Evolutionary conservation across 2,113 vertebrate species (phyloP).

Genomic region (Bambusicola thoracicus): DNA sequence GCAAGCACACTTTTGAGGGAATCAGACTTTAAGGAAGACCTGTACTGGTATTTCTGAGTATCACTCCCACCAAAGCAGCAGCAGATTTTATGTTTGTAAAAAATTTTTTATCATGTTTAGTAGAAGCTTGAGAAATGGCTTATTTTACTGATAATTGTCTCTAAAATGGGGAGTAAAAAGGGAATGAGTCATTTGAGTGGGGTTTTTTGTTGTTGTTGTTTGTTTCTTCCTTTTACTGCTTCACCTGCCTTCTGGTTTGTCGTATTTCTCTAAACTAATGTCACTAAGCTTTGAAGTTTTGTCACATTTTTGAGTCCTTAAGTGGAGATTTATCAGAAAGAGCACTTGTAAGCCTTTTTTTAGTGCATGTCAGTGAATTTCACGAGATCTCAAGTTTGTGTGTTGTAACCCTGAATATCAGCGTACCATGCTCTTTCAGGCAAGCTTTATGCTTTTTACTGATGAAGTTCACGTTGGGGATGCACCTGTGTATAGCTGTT

Average conservation of each 20-base stretch:
- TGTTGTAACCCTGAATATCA: background rate
- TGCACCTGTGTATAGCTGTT: rapidly evolving
- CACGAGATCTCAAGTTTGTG: background rate
- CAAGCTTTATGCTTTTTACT: background rate
- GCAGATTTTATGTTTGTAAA: background rate
- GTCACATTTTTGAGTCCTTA: background rate
- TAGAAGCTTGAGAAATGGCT: background rate
- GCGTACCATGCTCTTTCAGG: background rate
- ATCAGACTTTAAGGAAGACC: background rate
- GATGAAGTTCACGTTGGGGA: too few relatives aligned
- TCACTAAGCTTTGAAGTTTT: background rate
- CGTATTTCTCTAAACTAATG: background rate
- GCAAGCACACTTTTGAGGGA: background rate
- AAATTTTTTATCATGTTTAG: rapidly evolving
- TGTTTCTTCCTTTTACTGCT: background rate
- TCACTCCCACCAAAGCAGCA: background rate
- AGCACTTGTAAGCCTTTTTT: background rate
- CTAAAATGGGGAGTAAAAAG: background rate
- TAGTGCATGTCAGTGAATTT: background rate
- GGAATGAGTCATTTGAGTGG: background rate
- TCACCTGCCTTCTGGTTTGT: background rate
- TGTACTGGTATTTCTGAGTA: background rate
- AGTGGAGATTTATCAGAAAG: background rate
- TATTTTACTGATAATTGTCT: background rate
- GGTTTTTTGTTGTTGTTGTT: background rate